Conservation (phyloP, 2,113 vertebrate genomes). For the Mungos mungo region DNA sequence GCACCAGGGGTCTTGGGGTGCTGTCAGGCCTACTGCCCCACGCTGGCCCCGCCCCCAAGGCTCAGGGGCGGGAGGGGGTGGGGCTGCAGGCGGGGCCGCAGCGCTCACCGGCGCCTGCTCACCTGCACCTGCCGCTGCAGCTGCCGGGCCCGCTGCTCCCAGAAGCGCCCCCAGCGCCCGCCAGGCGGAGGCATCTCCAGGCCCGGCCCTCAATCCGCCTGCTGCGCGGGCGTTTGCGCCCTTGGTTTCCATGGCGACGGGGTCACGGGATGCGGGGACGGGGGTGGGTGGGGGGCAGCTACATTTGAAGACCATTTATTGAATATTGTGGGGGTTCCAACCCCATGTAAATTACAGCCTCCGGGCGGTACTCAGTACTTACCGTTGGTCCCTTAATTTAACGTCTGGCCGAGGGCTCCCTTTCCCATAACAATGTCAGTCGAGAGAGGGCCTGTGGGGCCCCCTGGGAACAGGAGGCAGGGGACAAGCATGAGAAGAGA, state of each 20-base stretch:
- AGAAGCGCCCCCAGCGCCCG: not conserved
- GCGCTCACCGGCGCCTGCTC: not conserved
- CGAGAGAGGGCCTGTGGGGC: not conserved
- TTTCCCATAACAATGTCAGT: too few species aligned
- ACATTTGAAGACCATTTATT: not conserved
- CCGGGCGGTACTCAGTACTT: not conserved
- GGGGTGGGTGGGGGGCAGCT: rapidly evolving
- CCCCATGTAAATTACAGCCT: not conserved
- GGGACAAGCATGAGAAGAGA: too few species aligned
- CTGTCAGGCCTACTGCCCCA: not conserved
- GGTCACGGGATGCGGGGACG: rapidly evolving
- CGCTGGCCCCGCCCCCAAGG: not conserved
- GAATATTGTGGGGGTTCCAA: not conserved
- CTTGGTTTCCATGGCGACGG: not conserved
- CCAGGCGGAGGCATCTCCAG: not conserved
- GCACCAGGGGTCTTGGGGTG: not conserved
- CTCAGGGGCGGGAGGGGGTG: rapidly evolving
- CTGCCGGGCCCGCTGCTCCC: constrained; percentile 68
- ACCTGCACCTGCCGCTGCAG: constrained; percentile 71
- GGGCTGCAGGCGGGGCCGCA: not conserved
- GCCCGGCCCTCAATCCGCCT: not conserved
- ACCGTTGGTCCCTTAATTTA: not conserved
- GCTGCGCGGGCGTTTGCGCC: not conserved
- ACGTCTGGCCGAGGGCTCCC: not conserved
- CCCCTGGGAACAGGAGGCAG: not conserved